Evolutionary conservation across 2,888 invertebrate species (phyloP), one percentile per base, ranked within the genome.

Genomic region (Xanthostigma xanthostigma): DNA sequence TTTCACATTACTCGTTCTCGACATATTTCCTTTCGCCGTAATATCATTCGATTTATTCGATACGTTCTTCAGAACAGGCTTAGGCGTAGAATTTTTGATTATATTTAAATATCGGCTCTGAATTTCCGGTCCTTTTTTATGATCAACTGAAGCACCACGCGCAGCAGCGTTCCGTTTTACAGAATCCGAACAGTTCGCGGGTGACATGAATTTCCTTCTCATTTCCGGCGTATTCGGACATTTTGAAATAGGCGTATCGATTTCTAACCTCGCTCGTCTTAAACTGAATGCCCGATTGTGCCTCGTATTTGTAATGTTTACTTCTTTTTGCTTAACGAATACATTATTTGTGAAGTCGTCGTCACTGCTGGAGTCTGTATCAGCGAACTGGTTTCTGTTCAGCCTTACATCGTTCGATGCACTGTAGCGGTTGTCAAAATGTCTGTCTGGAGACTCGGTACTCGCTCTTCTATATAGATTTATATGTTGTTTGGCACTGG

Each of bases 211-310:
- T 57, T 78, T 78, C 53, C 78, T 61, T 38, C 73, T 68, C 73
- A 76, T 71, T 56, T 78, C 78, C 0, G 78, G 78, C 0, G 78
- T 78, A 46, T 76, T 77, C 1, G 77, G 77, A 61, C 77, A 78
- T 56, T 72, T 66, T 0, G 59, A 73, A 1, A 66, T 71, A 3
- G 68, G 61, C 36, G 63, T 57, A 49, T 64, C 62, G 8, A 70
- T 68, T 54, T 78, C 80, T 37, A 81, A 59, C 54, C 77, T 64
- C n/a, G 78, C 73, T 64, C 81, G 57, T 56, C 86, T 69, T 68
- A 84, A 68, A 61, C 81, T 74, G 51, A 79, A 71, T n/a, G 84
- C 82, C 54, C 86, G 74, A 63, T 90, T 91, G 56, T 80, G 79
- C 50, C 73, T 76, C 60, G 78, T 77, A 53, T 72, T 74, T 40